Evolutionary conservation across 1,140 invertebrate genomes (phyloP).

Genomic region (Lepeophtheirus salmonis): DNA sequence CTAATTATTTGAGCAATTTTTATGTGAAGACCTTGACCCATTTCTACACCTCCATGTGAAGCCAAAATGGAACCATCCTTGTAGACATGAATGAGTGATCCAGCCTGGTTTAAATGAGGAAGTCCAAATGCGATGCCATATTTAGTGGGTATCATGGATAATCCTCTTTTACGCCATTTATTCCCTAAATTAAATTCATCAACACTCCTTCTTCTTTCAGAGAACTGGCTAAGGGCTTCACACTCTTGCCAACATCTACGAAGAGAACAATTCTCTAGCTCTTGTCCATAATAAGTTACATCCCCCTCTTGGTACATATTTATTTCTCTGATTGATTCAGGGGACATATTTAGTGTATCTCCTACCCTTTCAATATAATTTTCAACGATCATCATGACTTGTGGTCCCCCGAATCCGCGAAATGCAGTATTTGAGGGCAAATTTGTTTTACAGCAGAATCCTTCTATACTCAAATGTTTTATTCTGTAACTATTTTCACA

Average conservation of each 20-base stretch:
- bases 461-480: conserved; percentile 29
- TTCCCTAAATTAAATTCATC: conserved; percentile 41
- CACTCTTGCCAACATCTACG: conserved; percentile 65
- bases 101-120: conserved; percentile 63
- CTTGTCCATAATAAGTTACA: conserved; percentile 55
- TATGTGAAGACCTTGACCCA: conserved; percentile 86
- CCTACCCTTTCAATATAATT: conserved; percentile 55
- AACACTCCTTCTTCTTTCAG: conserved; percentile 37
- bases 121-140: conserved; percentile 70
- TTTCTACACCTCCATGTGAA: conserved; percentile 79
- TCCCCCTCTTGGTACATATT: conserved; percentile 69
- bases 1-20: conserved; percentile 65
- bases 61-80: conserved; percentile 74
- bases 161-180: conserved; percentile 47
- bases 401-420: conserved; percentile 71
- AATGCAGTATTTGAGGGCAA: conserved; percentile 74
- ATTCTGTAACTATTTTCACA: conserved; percentile 2
- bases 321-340: conserved; percentile 36
- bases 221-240: conserved; percentile 40
- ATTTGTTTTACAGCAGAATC: conserved; percentile 59
- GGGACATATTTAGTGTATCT: conserved; percentile 28
- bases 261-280: conserved; percentile 50
- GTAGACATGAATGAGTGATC: conserved; percentile 68
- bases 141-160: conserved; percentile 66
- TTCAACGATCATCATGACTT: conserved; percentile 67